Percentiles rank a stretch among this genome's conserved stretches.
These are phyloP conservation scores for Cynodonichthys magdalenae DNA, from an alignment of 2,797 vertebrate species.

Conservation along the genomic window DNA sequence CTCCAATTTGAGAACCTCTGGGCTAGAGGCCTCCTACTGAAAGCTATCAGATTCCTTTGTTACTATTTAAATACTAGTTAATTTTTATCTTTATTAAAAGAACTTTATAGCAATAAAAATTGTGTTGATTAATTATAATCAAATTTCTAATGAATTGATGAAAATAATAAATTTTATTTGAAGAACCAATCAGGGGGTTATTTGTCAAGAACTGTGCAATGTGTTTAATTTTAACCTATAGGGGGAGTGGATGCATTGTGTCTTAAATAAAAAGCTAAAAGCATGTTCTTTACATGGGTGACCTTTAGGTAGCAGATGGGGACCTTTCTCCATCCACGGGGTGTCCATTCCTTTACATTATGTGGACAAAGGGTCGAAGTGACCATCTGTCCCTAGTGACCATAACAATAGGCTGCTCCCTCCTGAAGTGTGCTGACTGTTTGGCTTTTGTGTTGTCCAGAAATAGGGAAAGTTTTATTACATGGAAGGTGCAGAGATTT, in stretches of 20 bases:
- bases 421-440: constrained; percentile 69
- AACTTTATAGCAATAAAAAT: too few relatives aligned
- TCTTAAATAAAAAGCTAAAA: constrained; percentile 34
- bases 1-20: too few relatives aligned
- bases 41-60: too few relatives aligned
- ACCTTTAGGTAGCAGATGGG: constrained; percentile 77
- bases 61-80: too few relatives aligned
- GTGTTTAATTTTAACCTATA: not conserved
- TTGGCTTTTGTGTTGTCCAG: constrained; percentile 52
- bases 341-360: constrained; percentile 73
- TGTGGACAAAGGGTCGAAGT: constrained; percentile 60
- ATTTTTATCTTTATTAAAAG: not conserved
- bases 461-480: constrained; percentile 31
- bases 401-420: constrained; percentile 64
- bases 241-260: constrained; percentile 6
- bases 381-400: constrained; percentile 75
- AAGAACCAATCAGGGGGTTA: not conserved
- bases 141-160: too few relatives aligned
- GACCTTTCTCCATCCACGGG: constrained; percentile 63
- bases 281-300: constrained; percentile 40
- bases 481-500: constrained; percentile 8
- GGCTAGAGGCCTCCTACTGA: too few relatives aligned
- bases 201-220: not conserved
- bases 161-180: too few relatives aligned
- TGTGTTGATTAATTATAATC: too few relatives aligned